Conservation (phyloP, 2,113 vertebrate genomes). For the Ageneiosus marmoratus region DNA sequence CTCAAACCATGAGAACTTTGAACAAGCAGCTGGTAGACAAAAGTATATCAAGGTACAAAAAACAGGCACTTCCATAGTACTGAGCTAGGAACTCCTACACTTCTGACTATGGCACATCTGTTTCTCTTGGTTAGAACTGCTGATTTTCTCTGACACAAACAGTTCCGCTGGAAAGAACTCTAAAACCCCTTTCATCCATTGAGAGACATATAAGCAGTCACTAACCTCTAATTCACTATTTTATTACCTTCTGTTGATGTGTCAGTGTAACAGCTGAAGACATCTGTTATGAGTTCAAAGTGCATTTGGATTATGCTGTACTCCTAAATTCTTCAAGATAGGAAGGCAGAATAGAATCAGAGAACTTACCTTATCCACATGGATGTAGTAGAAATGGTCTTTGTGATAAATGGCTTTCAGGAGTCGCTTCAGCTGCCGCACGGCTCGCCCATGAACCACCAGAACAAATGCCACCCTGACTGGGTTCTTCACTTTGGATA, state of each 20-base stretch:
- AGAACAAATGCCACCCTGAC: conserved; percentile 89
- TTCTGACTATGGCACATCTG: neutral
- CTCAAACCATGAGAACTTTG: neutral
- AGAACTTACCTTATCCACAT: conserved; percentile 87
- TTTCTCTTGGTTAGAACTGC: neutral
- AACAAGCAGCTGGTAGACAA: conserved; percentile 35
- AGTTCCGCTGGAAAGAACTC: neutral
- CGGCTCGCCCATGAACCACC: conserved; percentile 90
- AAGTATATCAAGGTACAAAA: neutral
- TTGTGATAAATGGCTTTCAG: conserved; percentile 94
- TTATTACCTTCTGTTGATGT: neutral
- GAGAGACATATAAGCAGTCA: neutral
- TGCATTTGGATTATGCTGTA: neutral
- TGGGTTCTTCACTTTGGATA: conserved; percentile 73
- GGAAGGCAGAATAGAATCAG: neutral
- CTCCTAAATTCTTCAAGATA: neutral
- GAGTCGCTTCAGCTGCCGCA: conserved; percentile 91
- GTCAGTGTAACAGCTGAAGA: neutral
- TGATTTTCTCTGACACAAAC: conserved; percentile 8
- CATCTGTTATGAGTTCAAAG: neutral
- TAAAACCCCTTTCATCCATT: conserved; percentile 1
- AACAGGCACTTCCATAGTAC: neutral
- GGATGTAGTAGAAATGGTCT: conserved; percentile 96
- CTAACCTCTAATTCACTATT: neutral
- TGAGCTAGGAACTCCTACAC: neutral